Base-by-base conservation (phyloP, 2,113 vertebrate species). In the Meles meles region DNA sequence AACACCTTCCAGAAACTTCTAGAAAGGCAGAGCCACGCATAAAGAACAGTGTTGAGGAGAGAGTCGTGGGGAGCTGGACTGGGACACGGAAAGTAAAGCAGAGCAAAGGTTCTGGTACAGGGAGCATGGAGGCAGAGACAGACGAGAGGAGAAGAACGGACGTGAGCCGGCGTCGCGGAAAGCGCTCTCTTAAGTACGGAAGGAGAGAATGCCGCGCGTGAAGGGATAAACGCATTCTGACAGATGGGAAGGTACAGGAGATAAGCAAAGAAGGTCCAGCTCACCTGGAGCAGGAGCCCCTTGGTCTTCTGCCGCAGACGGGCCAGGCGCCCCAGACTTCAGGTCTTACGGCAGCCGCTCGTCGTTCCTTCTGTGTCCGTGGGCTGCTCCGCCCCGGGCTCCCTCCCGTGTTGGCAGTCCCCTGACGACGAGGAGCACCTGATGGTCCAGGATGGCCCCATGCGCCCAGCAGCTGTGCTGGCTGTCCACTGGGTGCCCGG, bases 351-450 rank as follows among this genome's bases (percentile, higher is more conserved):
- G 7, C 23, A 17, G 11, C 49, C 34, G 3, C 13, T n/a, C 49
- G 25, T 15, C 21, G 6, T 23, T 42, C 42, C 6, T 37, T 13
- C 0, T 7, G 18, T 79, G 47, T 21, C 74, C 0, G 0, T 27
- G 31, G 52, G 47, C 18, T 74, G 17, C 6, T 69, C 23, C 39
- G 3, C 18, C 31, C 17, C 8, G 39, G 57, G 37, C 17, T 31
- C 8, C 39, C 59, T 39, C 31, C 3, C 6, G 47, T 67, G 79
- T 17, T 27, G 7, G 27, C 47, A 25, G 59, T 18, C 88, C 31
- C 31, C 1, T 23, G 25, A 27, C 20, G 20, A 12, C 47, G 17
- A 55, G 69, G 90, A 37, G 23, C 6, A 0, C 31, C 61, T 34
- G 29, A 47, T n/a, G 27, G 27, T n/a, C 39, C 59, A 9, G 8